Evolutionary conservation across 1,140 invertebrate genomes (phyloP).

Genomic region (Bilobella aurantiaca): DNA sequence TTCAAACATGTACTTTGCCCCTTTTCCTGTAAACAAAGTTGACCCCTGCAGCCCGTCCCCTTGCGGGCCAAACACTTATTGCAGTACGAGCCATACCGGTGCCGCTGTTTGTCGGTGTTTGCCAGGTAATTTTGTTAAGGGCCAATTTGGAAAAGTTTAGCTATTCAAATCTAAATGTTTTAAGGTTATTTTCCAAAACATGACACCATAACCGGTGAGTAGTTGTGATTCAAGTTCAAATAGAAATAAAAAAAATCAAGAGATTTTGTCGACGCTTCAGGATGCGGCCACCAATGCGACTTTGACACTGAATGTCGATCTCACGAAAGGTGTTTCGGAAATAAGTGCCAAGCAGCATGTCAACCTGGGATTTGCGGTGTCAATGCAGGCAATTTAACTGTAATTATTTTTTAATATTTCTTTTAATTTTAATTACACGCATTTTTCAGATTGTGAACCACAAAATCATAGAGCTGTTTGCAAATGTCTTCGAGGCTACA

Average conservation of each 20-base stretch:
- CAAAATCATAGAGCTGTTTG: constrained; percentile 64
- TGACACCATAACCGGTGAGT: constrained; percentile 37
- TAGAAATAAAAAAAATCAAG: neutral
- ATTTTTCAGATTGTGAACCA: constrained; percentile 53
- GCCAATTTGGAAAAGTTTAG: neutral
- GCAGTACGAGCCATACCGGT: constrained; percentile 31
- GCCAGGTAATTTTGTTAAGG: no score
- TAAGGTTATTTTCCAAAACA: constrained; percentile 38
- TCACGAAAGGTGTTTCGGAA: constrained; percentile 35
- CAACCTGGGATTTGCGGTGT: constrained; percentile 54
- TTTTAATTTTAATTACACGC: neutral
- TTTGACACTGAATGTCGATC: constrained; percentile 37
- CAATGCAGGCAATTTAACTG: constrained; percentile 45
- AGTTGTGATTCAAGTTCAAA: neutral
- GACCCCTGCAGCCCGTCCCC: constrained; percentile 67
- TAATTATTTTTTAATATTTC: neutral
- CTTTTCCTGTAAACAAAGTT: constrained; percentile 40
- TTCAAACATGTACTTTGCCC: no score
- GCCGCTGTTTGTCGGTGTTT: constrained; percentile 37
- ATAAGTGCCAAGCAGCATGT: neutral
- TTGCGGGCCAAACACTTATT: constrained; percentile 61
- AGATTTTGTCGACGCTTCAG: neutral
- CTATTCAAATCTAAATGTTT: neutral
- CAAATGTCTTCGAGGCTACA: constrained; percentile 51
- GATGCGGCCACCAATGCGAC: constrained; percentile 39